A percentile compares a stretch with the other conserved stretches of the same genome.
These are phyloP conservation scores for Bujurquina vittata DNA, from an alignment of 2,113 vertebrate genomes.

Conservation along the genomic window DNA sequence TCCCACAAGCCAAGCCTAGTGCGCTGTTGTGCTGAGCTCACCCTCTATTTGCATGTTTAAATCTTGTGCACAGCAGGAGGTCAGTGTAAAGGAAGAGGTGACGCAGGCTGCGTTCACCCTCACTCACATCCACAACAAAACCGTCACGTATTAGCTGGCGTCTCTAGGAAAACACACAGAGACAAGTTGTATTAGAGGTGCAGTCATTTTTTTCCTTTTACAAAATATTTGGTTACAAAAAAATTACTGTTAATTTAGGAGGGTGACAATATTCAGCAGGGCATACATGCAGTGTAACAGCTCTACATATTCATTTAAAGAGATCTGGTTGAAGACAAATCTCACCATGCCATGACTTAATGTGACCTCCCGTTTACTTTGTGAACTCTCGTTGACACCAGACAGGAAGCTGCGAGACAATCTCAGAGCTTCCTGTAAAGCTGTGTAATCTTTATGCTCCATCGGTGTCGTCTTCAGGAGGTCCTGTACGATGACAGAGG, in stretches of 20 bases:
- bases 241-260: no score
- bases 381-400: constrained; percentile 80
- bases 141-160: constrained; percentile 79
- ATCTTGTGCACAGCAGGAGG: constrained; percentile 79
- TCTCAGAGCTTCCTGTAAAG: constrained; percentile 77
- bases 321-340: background rate
- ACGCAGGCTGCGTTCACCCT: constrained; percentile 71
- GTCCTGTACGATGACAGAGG: constrained; percentile 63
- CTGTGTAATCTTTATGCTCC: constrained; percentile 65
- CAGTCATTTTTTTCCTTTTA: no score
- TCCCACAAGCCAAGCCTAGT: background rate
- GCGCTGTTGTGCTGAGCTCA: constrained; percentile 24
- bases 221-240: no score
- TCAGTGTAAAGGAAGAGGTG: constrained; percentile 84
- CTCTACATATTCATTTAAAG: background rate
- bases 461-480: constrained; percentile 77
- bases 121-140: constrained; percentile 76
- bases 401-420: constrained; percentile 81
- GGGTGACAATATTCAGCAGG: background rate
- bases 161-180: constrained; percentile 50
- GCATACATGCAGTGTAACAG: accelerated
- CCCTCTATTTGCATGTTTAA: constrained; percentile 72
- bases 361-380: constrained; percentile 74
- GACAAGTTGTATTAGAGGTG: background rate
- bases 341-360: constrained; percentile 79